Evolutionary conservation across 2,797 vertebrate genomes (phyloP).

Genomic region (Ispidina lecontei): DNA sequence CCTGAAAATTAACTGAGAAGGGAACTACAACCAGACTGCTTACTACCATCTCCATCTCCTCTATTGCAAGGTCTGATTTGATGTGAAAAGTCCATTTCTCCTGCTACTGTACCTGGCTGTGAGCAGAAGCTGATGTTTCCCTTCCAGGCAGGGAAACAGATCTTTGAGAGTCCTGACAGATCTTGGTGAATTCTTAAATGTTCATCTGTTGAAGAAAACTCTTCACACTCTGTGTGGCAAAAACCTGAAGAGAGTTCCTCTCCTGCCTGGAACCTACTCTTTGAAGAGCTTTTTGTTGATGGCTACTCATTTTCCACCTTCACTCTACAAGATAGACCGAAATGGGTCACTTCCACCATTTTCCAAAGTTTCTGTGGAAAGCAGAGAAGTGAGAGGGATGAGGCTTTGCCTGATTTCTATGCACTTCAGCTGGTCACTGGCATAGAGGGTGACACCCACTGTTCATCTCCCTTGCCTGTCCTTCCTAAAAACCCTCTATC

Average conservation of each 20-base stretch:
- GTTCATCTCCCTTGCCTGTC: background rate
- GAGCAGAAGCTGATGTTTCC: background rate
- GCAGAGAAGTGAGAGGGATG: background rate
- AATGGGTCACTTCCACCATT: background rate
- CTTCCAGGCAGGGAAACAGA: background rate
- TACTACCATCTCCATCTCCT: rapidly evolving
- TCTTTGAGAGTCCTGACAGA: background rate
- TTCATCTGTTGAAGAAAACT: background rate
- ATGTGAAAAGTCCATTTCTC: background rate
- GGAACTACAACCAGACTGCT: background rate
- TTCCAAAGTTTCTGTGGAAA: background rate
- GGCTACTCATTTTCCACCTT: background rate
- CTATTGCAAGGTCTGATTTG: background rate
- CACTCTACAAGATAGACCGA: background rate
- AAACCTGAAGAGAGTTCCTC: background rate
- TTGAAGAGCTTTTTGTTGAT: background rate
- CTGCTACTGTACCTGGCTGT: background rate
- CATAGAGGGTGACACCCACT: background rate
- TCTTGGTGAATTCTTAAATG: slow-evolving; percentile 27
- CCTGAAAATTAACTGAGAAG: background rate
- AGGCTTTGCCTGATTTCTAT: no score
- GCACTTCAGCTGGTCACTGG: background rate
- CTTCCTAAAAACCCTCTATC: background rate
- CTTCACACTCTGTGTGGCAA: background rate
- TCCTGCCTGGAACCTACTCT: background rate